A percentile compares a stretch with the other conserved stretches of the same genome.
These are phyloP conservation scores for Lichenostomus cassidix DNA, from an alignment of 2,113 vertebrate species.

Conservation along the genomic window DNA sequence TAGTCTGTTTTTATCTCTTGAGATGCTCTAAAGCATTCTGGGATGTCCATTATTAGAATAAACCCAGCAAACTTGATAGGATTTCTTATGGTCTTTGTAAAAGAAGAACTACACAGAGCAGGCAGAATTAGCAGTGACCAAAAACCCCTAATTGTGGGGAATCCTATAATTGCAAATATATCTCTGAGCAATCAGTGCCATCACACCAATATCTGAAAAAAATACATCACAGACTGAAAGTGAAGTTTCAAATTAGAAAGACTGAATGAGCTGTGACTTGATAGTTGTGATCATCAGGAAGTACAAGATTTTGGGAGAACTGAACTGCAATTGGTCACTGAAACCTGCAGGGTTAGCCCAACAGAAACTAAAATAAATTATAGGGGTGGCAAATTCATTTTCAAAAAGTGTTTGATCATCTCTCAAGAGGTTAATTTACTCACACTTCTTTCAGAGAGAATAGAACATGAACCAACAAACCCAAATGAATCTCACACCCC, in stretches of 20 bases:
- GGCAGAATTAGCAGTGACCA: background rate
- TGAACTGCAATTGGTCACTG: background rate
- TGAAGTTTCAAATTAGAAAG: background rate
- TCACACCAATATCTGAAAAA: background rate
- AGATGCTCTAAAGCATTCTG: background rate
- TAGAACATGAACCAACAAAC: background rate
- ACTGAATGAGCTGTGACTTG: fast-evolving
- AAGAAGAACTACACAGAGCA: background rate
- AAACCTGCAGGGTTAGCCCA: background rate
- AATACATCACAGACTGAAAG: background rate
- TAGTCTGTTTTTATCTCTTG: background rate
- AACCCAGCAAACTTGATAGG: background rate
- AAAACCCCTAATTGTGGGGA: fast-evolving
- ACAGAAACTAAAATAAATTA: background rate
- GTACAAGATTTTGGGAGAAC: background rate
- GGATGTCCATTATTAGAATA: background rate
- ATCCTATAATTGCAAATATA: background rate
- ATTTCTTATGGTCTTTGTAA: background rate
- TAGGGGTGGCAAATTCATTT: background rate
- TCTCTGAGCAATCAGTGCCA: background rate
- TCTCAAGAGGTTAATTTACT: background rate
- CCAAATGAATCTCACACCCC: background rate
- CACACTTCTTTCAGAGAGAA: background rate
- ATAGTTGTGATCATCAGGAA: fast-evolving
- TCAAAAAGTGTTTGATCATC: background rate